Evolutionary conservation across 2,113 vertebrate genomes (phyloP).

Genomic region (Podiceps cristatus): DNA sequence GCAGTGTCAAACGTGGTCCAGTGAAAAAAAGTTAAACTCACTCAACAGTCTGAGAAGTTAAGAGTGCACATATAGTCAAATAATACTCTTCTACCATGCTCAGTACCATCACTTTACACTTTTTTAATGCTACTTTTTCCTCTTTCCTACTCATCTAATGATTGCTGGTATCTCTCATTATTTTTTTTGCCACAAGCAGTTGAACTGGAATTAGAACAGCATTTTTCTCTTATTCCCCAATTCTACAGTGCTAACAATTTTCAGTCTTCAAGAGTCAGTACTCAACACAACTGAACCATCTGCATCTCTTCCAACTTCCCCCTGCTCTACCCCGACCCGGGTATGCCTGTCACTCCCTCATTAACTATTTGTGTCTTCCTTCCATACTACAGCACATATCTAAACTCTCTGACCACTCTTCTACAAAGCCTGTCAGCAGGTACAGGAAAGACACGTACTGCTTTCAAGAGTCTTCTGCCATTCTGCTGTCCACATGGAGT

Average conservation of each 20-base stretch:
- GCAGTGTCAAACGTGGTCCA: background rate
- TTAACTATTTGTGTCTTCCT: background rate
- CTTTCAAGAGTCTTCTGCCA: background rate
- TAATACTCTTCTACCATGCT: background rate
- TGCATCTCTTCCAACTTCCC: background rate
- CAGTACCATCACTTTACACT: background rate
- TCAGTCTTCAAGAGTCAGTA: background rate
- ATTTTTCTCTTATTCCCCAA: background rate
- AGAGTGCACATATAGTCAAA: background rate
- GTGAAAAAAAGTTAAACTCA: background rate
- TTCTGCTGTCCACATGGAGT: background rate
- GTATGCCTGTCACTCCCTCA: background rate
- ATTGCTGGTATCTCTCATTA: background rate
- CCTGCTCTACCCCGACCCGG: background rate
- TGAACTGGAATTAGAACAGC: background rate
- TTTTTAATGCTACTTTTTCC: background rate
- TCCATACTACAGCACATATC: accelerated
- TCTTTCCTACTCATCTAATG: background rate
- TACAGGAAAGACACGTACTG: accelerated
- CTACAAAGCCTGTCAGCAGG: background rate
- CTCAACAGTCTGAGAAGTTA: background rate
- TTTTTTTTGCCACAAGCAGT: background rate
- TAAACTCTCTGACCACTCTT: background rate
- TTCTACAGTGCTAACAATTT: background rate
- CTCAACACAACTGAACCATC: background rate